Conservation (phyloP, 2,888 invertebrate genomes). For the Orgyia antiqua region DNA sequence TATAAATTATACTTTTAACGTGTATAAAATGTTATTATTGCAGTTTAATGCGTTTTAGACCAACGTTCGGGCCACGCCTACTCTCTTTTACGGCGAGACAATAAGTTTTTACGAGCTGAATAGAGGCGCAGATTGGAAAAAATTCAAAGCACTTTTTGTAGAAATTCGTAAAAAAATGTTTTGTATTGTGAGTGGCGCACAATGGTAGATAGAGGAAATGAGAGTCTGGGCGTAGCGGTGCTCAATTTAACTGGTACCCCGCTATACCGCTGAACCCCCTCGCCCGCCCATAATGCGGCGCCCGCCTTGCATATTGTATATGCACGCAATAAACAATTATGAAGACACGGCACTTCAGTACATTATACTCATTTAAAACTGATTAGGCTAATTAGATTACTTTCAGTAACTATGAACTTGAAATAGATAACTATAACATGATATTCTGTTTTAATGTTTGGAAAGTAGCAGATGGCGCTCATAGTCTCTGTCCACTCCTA, state of each 20-base stretch:
- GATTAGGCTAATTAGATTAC: conserved; percentile 14
- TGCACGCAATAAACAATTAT: conserved; percentile 48
- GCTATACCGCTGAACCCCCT: conserved; percentile 28
- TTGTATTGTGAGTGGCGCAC: conserved; percentile 74
- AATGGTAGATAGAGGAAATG: conserved; percentile 72
- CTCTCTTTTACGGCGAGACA: conserved; percentile 57
- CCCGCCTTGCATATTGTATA: conserved; percentile 34
- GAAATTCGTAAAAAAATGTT: conserved; percentile 75
- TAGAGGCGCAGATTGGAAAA: conserved; percentile 74
- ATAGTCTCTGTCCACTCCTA: no score
- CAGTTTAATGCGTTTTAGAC: conserved; percentile 35
- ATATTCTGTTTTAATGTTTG: no score
- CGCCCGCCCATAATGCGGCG: conserved; percentile 11
- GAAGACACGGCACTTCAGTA: conserved; percentile 36
- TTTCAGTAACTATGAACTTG: no score
- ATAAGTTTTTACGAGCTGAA: conserved; percentile 68
- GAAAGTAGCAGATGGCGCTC: no score
- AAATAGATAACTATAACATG: no score
- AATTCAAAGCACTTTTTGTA: conserved; percentile 75
- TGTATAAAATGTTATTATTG: conserved; percentile 44
- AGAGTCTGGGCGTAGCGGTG: conserved; percentile 70
- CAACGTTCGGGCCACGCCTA: conserved; percentile 38
- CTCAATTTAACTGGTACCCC: conserved; percentile 71
- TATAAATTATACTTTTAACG: conserved; percentile 48
- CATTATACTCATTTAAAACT: conserved; percentile 15